phyloP scores from a whole-genome alignment of 2,888 invertebrate genomes.

The Hecatera dysodea region DNA sequence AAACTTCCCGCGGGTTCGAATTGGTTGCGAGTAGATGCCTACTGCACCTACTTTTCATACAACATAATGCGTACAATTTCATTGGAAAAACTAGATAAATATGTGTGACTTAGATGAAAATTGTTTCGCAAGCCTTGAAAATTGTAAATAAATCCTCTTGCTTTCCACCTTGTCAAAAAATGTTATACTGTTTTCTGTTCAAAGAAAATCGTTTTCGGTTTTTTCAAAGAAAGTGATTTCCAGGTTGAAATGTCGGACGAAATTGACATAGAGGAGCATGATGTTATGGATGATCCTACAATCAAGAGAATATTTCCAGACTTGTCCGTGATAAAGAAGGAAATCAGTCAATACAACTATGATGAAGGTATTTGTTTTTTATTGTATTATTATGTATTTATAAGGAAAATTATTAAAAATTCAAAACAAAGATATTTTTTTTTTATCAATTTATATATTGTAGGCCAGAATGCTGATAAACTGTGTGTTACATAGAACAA shows the following conservation, averaged over 20 bases:
- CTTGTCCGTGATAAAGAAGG: slow-evolving; percentile 74
- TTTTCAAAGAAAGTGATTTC: slow-evolving; percentile 12
- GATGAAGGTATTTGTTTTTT: slow-evolving; percentile 71
- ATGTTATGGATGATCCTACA: slow-evolving; percentile 79
- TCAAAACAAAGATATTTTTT: too few species aligned
- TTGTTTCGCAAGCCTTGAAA: neutral
- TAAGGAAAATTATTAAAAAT: too few species aligned
- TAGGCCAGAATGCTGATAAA: too few species aligned
- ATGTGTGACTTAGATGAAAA: neutral
- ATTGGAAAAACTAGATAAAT: too few species aligned
- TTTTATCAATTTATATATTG: too few species aligned
- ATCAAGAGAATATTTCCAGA: slow-evolving; percentile 80
- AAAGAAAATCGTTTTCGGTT: neutral
- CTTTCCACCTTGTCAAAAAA: too few species aligned
- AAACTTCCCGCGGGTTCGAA: neutral
- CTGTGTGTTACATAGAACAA: too few species aligned
- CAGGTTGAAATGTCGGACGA: slow-evolving; percentile 76
- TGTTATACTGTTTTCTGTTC: neutral
- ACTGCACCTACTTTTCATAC: too few species aligned
- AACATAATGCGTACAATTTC: too few species aligned
- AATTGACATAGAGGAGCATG: slow-evolving; percentile 85
- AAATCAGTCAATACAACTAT: slow-evolving; percentile 65
- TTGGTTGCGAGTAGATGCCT: neutral
- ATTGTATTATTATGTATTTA: too few species aligned
- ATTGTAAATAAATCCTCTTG: neutral